phyloP scores from a whole-genome alignment of 2,113 vertebrate species.

The Porphyrio hochstetteri region DNA sequence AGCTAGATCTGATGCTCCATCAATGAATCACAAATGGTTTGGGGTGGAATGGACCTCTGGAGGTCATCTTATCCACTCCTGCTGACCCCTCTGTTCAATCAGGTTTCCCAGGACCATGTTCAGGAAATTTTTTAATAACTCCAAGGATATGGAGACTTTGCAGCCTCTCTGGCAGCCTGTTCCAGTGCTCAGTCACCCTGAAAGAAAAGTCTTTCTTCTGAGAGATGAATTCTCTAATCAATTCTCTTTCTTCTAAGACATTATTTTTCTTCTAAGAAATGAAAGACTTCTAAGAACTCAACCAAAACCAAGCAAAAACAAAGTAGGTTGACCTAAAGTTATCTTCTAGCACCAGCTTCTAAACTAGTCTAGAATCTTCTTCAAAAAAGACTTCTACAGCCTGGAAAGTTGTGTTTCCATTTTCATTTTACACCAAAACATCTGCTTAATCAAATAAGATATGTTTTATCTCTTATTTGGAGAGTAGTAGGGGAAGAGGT shows the following conservation, averaged over 20 bases:
- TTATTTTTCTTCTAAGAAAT: background rate
- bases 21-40: background rate
- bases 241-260: background rate
- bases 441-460: background rate
- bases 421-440: background rate
- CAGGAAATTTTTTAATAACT: background rate
- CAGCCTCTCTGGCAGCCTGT: background rate
- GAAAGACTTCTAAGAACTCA: background rate
- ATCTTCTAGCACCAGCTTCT: background rate
- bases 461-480: background rate
- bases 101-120: background rate
- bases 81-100: background rate
- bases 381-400: background rate
- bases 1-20: background rate
- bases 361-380: background rate
- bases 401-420: background rate
- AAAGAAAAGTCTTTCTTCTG: background rate
- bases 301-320: background rate
- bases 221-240: background rate
- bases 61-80: background rate
- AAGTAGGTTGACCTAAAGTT: background rate
- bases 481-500: background rate
- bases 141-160: background rate
- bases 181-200: background rate
- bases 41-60: background rate